Base-by-base conservation (phyloP, 2,797 vertebrate genomes). In the Chaenodraco wilsoni region DNA sequence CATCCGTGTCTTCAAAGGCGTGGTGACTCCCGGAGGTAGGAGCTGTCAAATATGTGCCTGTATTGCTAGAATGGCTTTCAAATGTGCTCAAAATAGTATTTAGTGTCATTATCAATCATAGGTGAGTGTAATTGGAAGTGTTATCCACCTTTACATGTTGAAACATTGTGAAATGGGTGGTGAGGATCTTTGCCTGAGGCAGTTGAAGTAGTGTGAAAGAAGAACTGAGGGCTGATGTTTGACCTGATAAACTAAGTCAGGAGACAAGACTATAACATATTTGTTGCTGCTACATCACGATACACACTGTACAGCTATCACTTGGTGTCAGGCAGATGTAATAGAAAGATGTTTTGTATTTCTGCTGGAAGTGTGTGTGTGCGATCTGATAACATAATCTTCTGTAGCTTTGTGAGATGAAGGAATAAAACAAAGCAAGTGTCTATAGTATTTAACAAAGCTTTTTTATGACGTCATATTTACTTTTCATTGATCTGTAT, bases 1-100 rank as follows among this genome's bases (percentile, higher is more conserved):
- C 57, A 83, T 95, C 61, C 94, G 94, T 37, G 94, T 96, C 60
- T 96, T 95, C 86, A 95, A 94, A 81, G 95, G 92, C 54, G 73
- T 88, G 55, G 79, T 95, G 54, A 84, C 77, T 54, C 81, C 91
- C 59, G 94, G 95, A 92, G 95, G 95, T 95, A 92, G 45, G 87
- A 55, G 16, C 43, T 67, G 3, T 43, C 45, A 23, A 31, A 51
- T 40, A 2, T 46, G n/a, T 60, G 45, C 17, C 16, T 27, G 4
- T 59, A 3, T 65, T 21, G 12, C 33, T 12, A 46, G 15, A 44
- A 19, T 54, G 23, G 7, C 19, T 17, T 46, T 23, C 33, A 10
- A 44, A 48, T 41, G 19, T 4, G 10, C 19, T 52, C 23, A 46
- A 46, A 13, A 33, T n/a, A 50, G 7, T 2, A 46, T 37, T 46